These are phyloP conservation scores for Nysson spinosus DNA, from an alignment of 2,888 invertebrate genomes.

Conservation along the genomic window DNA sequence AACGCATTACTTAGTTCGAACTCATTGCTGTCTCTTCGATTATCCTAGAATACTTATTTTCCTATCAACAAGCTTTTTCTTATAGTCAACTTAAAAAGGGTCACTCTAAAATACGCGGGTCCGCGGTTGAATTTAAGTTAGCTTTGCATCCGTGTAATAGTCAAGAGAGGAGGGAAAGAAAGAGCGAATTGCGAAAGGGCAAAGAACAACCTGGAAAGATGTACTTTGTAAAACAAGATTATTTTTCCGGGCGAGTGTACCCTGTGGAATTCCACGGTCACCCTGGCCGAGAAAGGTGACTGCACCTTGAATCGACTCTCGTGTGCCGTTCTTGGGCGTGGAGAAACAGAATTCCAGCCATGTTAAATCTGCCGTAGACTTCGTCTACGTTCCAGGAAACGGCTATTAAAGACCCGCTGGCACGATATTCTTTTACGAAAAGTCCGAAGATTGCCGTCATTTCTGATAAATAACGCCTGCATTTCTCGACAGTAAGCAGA, in stretches of 20 bases:
- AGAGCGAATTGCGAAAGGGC: not conserved
- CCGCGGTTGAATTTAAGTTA: conserved; percentile 35
- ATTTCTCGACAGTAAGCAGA: not conserved
- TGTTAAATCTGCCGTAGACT: conserved; percentile 21
- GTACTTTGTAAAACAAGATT: conserved; percentile 57
- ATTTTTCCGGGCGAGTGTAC: conserved; percentile 64
- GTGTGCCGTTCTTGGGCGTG: conserved; percentile 42
- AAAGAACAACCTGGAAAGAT: conserved; percentile 34
- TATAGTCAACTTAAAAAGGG: conserved; percentile 33
- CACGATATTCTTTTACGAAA: conserved; percentile 1
- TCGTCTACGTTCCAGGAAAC: conserved; percentile 32
- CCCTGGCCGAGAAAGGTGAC: conserved; percentile 65
- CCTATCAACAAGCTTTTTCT: not conserved
- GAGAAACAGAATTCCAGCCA: conserved; percentile 55
- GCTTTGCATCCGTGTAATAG: conserved; percentile 33
- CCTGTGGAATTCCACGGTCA: conserved; percentile 65
- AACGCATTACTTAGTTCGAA: not conserved
- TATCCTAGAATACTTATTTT: not conserved
- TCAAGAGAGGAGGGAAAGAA: conserved; percentile 7
- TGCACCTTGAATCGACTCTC: conserved; percentile 67
- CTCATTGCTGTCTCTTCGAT: conserved; percentile 3
- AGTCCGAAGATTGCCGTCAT: not conserved
- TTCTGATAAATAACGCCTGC: conserved; percentile 2
- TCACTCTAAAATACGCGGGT: conserved; percentile 38
- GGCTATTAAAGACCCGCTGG: conserved; percentile 11